Percentiles rank a stretch among this genome's conserved stretches.
Conservation (phyloP, 1,140 invertebrate genomes). For the Orussus abietinus region DNA sequence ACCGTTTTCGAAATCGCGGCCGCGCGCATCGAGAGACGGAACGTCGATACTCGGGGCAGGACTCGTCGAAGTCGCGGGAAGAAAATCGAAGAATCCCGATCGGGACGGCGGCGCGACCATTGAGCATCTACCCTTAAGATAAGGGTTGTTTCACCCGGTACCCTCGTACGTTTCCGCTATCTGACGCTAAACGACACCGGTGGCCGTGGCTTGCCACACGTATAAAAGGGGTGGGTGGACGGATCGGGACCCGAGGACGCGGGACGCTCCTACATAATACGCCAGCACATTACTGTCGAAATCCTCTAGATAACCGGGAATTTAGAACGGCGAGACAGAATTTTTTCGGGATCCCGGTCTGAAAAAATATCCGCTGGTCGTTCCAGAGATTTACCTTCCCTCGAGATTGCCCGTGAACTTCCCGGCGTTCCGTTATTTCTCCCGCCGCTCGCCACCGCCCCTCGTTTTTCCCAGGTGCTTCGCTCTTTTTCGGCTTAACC, state of each 20-base stretch:
- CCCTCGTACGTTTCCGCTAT: constrained; percentile 43
- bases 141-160: constrained; percentile 43
- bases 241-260: too few species aligned
- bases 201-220: constrained; percentile 37
- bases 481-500: too few species aligned
- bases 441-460: too few species aligned
- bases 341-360: too few species aligned
- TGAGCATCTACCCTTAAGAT: constrained; percentile 51
- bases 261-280: constrained; percentile 45
- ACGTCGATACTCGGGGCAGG: too few species aligned
- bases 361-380: constrained; percentile 27
- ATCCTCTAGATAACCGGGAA: constrained; percentile 39
- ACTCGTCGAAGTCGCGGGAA: too few species aligned
- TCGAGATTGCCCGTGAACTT: constrained; percentile 11
- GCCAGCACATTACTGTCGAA: constrained; percentile 45
- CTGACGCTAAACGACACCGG: constrained; percentile 38
- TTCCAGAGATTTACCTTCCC: constrained; percentile 11
- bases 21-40: too few species aligned
- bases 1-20: too few species aligned
- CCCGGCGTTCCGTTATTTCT: too few species aligned
- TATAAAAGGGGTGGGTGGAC: constrained; percentile 36
- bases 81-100: too few species aligned
- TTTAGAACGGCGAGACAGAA: constrained; percentile 41
- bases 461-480: too few species aligned
- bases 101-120: too few species aligned